These are phyloP conservation scores for Glaucopsyche alexis DNA, from an alignment of 2,888 invertebrate genomes.

Conservation along the genomic window DNA sequence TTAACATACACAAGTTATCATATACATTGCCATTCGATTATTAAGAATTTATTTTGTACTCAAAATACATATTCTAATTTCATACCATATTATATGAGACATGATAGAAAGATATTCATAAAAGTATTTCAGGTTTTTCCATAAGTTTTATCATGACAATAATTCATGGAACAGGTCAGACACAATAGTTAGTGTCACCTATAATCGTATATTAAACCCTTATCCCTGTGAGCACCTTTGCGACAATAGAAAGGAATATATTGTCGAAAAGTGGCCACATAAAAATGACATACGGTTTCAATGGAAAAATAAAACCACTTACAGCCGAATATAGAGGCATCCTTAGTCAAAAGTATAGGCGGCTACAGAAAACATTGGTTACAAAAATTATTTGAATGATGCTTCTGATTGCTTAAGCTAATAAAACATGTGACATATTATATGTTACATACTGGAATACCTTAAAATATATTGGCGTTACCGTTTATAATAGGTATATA, in stretches of 20 bases:
- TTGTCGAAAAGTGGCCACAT: slow-evolving; percentile 78
- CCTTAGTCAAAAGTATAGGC: slow-evolving; percentile 17
- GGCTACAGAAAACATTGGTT: neutral
- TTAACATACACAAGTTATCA: too few species aligned
- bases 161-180: slow-evolving; percentile 76
- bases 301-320: slow-evolving; percentile 46
- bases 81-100: too few species aligned
- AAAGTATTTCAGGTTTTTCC: slow-evolving; percentile 4
- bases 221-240: slow-evolving; percentile 76
- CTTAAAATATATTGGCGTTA: too few species aligned
- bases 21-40: too few species aligned
- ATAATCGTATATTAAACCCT: slow-evolving; percentile 80
- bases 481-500: too few species aligned
- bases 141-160: slow-evolving; percentile 57
- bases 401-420: too few species aligned
- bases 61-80: too few species aligned
- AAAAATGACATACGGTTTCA: slow-evolving; percentile 75
- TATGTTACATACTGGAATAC: too few species aligned
- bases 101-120: neutral
- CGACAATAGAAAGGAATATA: slow-evolving; percentile 78
- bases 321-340: slow-evolving; percentile 32
- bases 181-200: slow-evolving; percentile 77
- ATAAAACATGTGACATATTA: too few species aligned
- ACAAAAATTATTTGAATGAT: too few species aligned
- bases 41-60: too few species aligned